Conservation (phyloP, 2,888 invertebrate genomes). For the Tanytarsus gracilentus region DNA sequence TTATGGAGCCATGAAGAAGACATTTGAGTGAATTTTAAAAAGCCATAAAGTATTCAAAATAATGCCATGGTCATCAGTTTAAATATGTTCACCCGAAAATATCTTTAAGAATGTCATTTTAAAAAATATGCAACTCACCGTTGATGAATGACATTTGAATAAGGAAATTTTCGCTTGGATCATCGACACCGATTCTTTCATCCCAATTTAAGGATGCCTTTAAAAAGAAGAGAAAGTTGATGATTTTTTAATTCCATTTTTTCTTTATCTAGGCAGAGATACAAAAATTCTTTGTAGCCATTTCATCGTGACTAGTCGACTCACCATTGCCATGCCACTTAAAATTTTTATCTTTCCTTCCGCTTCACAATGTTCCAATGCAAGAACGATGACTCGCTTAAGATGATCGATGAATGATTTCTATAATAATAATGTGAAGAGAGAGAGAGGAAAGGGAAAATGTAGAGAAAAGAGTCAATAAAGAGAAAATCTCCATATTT, state of each 20-base stretch:
- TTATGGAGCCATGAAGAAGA: neutral
- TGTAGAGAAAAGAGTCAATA: neutral
- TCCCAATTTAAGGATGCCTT: slow-evolving; percentile 31
- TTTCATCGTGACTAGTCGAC: neutral
- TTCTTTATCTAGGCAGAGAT: neutral
- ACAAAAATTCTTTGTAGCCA: neutral
- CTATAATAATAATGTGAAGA: neutral
- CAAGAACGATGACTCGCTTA: slow-evolving; percentile 36
- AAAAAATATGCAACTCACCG: slow-evolving; percentile 5
- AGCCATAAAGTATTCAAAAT: too few relatives aligned
- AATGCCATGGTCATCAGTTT: too few relatives aligned
- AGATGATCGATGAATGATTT: slow-evolving; percentile 34
- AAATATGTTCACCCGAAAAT: too few relatives aligned
- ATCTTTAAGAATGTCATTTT: neutral
- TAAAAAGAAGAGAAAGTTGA: neutral
- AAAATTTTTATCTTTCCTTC: slow-evolving; percentile 40
- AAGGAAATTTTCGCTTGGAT: slow-evolving; percentile 34
- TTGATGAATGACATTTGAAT: slow-evolving; percentile 29
- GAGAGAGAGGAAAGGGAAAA: neutral
- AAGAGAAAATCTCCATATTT: too few relatives aligned
- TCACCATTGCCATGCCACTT: slow-evolving; percentile 37
- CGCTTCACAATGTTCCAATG: slow-evolving; percentile 37
- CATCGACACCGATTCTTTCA: slow-evolving; percentile 31
- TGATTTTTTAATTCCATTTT: slow-evolving; percentile 1
- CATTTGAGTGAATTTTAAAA: too few relatives aligned